Base-by-base conservation (phyloP, 2,888 invertebrate genomes). In the Drosophila merina region DNA sequence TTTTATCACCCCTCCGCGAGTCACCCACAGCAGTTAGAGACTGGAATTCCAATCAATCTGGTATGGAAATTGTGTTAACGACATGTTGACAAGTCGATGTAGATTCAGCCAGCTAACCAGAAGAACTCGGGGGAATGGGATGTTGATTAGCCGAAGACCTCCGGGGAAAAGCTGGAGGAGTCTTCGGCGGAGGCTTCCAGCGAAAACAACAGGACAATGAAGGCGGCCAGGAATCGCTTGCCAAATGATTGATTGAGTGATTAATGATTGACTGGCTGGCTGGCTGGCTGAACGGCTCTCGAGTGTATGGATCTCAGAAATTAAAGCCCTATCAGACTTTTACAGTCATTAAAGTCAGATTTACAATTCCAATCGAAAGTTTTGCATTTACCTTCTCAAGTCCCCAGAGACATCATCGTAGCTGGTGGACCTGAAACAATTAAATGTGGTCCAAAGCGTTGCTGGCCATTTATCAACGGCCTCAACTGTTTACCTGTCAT, bases 191-290 rank as follows among this genome's bases (percentile, higher is more conserved):
- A 25, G 14, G 10, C 57, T 68, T 57, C 58, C 49, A 57, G 48
- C 47, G 67, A 64, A 79, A 76, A 75, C 80, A 73, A 76, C 77
- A 74, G 76, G 74, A 79, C 68, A 72, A 77, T 78, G 69, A 72
- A 72, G 70, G 52, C 33, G 36, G 60, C 45, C 54, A 71, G 52
- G 57, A 57, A 63, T 56, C 54, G 59, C 58, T 69, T 69, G 69
- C 47, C 57, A 76, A 79, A 77, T 89, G 86, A 90, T 89, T 89
- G 89, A 89, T 88, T 87, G 83, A 86, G 75, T 90, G 90, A 90
- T 90, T 90, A 89, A 90, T 90, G 88, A 88, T 86, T 74, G 69
- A 78, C 72, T 66, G 66, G 38, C 51, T 60, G 54, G 40, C 55
- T 33, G n/a, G n/a, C n/a, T n/a, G n/a, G n/a, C 14, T 14, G 51